These are phyloP conservation scores for Batillaria attramentaria DNA, from an alignment of 1,140 invertebrate genomes.

Conservation along the genomic window DNA sequence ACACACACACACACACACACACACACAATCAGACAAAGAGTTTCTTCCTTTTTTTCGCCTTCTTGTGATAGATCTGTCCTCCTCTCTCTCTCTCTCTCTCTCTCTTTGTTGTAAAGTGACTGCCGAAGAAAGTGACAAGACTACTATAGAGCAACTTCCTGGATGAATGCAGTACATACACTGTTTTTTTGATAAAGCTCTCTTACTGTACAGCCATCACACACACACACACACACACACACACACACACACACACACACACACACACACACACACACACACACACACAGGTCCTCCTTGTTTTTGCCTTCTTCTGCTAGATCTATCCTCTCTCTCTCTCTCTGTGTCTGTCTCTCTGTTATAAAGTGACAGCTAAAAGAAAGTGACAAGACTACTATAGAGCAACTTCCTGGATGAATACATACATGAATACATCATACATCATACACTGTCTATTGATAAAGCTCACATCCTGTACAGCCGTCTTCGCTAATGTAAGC, in stretches of 20 bases:
- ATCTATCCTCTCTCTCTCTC: neutral
- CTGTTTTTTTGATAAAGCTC: neutral
- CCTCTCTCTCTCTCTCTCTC: neutral
- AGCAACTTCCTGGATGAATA: neutral
- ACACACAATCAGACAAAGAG: neutral
- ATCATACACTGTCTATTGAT: no score
- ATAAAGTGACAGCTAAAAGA: neutral
- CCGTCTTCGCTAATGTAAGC: no score
- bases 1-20: neutral
- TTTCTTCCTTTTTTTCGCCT: no score
- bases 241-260: conserved; percentile 11
- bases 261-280: neutral
- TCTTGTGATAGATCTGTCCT: neutral
- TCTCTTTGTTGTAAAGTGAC: neutral
- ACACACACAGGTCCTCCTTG: neutral
- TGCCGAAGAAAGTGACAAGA: neutral
- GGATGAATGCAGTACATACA: neutral
- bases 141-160: neutral
- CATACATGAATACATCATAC: no score
- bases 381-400: neutral
- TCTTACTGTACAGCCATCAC: neutral
- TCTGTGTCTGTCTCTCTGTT: neutral
- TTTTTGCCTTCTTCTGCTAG: neutral
- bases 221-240: neutral
- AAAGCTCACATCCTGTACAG: no score